These are phyloP conservation scores for Heliocidaris erythrogramma DNA, from an alignment of 35 echinoderm and acorn worm genomes.

Conservation along the genomic window DNA sequence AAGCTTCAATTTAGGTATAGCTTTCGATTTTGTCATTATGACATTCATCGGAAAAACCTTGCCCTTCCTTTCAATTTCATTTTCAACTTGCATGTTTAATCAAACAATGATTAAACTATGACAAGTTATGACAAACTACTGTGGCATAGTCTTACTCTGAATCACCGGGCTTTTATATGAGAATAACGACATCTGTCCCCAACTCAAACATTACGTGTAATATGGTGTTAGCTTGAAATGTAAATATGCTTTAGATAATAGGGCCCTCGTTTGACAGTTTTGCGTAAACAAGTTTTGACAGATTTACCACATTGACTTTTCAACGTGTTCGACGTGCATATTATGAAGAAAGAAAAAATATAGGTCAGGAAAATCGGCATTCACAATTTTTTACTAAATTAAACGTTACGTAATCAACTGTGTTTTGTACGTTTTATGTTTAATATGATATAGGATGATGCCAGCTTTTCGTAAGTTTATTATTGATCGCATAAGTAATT, in stretches of 20 bases:
- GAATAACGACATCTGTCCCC: not conserved
- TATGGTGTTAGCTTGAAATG: not conserved
- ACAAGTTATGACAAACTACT: not conserved
- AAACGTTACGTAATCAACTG: not conserved
- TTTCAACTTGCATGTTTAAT: too few relatives aligned
- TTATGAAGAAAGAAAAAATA: not conserved
- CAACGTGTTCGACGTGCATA: not conserved
- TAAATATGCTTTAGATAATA: conserved; percentile 6
- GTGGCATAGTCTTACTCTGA: not conserved
- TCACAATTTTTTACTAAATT: too few relatives aligned
- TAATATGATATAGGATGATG: too few relatives aligned
- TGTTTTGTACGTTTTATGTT: not conserved
- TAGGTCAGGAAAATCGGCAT: not conserved
- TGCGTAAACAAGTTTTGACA: not conserved
- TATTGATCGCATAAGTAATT: too few relatives aligned
- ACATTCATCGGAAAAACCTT: too few relatives aligned
- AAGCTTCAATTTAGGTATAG: too few relatives aligned
- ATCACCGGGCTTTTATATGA: not conserved
- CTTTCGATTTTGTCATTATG: too few relatives aligned
- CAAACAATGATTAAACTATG: not conserved
- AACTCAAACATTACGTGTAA: not conserved
- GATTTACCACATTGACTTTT: not conserved
- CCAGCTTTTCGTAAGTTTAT: too few relatives aligned
- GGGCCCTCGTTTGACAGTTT: not conserved
- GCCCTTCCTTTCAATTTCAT: too few relatives aligned